A percentile compares a stretch with the other conserved stretches of the same genome.
These are phyloP conservation scores for Erpobdella octoculata DNA, from an alignment of 2,888 invertebrate species.

Conservation along the genomic window DNA sequence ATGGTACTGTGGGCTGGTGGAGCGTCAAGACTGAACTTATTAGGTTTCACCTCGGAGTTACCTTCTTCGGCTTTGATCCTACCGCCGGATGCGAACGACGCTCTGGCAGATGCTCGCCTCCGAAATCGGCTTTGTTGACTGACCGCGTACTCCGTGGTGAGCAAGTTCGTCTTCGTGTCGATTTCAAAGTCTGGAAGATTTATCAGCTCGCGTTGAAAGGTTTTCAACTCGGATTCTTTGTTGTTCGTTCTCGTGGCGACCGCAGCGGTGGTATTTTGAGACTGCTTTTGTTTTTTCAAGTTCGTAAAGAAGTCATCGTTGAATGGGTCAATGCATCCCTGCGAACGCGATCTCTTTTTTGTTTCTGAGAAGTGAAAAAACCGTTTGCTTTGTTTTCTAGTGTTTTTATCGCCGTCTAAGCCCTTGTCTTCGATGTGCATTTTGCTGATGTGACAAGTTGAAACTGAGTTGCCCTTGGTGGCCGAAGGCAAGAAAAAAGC, in stretches of 20 bases:
- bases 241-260: slow-evolving; percentile 14
- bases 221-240: slow-evolving; percentile 52
- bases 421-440: slow-evolving; percentile 16
- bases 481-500: slow-evolving; percentile 5
- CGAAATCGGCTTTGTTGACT: neutral
- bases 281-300: slow-evolving; percentile 12
- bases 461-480: slow-evolving; percentile 10
- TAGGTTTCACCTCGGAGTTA: neutral
- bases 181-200: slow-evolving; percentile 56
- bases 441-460: slow-evolving; percentile 33
- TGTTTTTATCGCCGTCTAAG: slow-evolving; percentile 28
- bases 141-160: neutral
- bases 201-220: slow-evolving; percentile 58
- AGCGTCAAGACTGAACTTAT: slow-evolving; percentile 18
- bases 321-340: slow-evolving; percentile 40
- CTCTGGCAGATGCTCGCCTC: slow-evolving; percentile 14
- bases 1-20: slow-evolving; percentile 18
- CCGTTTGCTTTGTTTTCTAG: slow-evolving; percentile 5
- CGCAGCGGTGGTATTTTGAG: neutral
- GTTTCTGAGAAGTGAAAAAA: slow-evolving; percentile 51
- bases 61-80: neutral
- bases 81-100: neutral
- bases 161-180: slow-evolving; percentile 41
- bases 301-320: slow-evolving; percentile 13
- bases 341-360: slow-evolving; percentile 49